Percentiles rank a stretch among this genome's conserved stretches.
Conservation (phyloP, 1,140 invertebrate genomes). For the Triops longicaudatus region DNA sequence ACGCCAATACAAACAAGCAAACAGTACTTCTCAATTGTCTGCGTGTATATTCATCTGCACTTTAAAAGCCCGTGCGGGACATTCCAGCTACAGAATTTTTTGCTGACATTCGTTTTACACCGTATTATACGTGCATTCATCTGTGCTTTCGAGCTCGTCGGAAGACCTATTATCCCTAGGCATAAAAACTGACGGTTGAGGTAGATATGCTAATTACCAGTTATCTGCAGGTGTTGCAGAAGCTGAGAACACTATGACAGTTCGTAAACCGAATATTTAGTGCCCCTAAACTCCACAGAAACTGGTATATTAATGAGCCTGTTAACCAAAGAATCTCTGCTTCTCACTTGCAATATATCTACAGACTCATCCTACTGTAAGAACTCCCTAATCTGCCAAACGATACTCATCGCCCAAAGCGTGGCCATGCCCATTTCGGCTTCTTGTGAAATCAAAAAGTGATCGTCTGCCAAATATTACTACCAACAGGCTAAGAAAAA, state of each 20-base stretch:
- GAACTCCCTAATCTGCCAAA: not conserved
- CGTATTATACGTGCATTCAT: too few relatives aligned
- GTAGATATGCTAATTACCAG: not conserved
- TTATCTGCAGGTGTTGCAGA: not conserved
- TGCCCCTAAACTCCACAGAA: not conserved
- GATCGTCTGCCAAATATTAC: not conserved
- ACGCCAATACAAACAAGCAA: not conserved
- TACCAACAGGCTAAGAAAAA: not conserved
- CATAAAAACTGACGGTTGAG: not conserved
- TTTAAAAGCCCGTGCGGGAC: not conserved
- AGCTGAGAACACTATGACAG: not conserved
- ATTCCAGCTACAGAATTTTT: too few relatives aligned
- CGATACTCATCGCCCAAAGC: not conserved
- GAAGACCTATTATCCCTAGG: not conserved
- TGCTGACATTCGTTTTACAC: too few relatives aligned
- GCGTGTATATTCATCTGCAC: not conserved
- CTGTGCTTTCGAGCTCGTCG: too few relatives aligned
- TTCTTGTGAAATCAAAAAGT: not conserved
- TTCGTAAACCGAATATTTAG: constrained; percentile 3
- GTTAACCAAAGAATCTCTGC: not conserved
- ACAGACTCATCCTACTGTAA: not conserved
- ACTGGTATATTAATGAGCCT: constrained; percentile 15
- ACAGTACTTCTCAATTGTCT: not conserved
- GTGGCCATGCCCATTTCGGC: not conserved
- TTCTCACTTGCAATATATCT: not conserved